Evolutionary conservation across 2,113 vertebrate genomes (phyloP), one percentile per base, ranked within the genome.

Genomic region (Gavialis gangeticus): DNA sequence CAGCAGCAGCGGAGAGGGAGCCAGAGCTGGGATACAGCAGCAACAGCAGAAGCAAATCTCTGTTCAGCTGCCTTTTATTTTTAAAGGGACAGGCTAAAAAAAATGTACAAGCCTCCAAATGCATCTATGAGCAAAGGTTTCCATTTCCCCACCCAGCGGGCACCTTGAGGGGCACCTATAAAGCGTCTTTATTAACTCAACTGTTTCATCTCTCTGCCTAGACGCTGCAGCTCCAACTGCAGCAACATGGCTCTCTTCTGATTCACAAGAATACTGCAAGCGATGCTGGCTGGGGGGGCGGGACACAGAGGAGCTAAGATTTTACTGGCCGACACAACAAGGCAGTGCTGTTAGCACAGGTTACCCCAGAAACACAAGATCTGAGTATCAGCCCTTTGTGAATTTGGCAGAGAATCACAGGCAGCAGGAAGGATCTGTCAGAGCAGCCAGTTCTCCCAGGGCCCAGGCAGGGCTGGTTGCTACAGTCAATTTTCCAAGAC

Each of bases 81-180:
- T 92, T 90, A 94, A 96, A 96, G 95, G 82, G 78, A 58, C 92
- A 89, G 92, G n/a, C 46, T 46, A 46, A 46, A 87, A 73, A 84
- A 58, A 75, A 92, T 85, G 83, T 22, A 56, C n/a, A 73, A 75
- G 57, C 28, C 73, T 81, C 28, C 27, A 67, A 67, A 59, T 14
- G 10, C 19, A 59, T 14, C 13, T 54, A 71, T 9, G 30, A n/a
- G 71, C 22, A 25, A 34, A 69, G 34, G 54, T 9, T n/a, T 25
- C 27, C 6, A 64, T 62, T n/a, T 62, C 25, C 22, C 56, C 34
- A 8, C 18, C 10, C 22, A 5, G 10, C 71, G 64, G 57, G 60
- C 46, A 59, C 13, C n/a, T 21, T n/a, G 18, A 30, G 22, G 19
- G 57, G 22, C 30, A 79, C 58, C 5, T 12, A 22, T 37, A 24